Percentiles rank a stretch among this genome's conserved stretches.
These are phyloP conservation scores for Baccha elongata DNA, from an alignment of 2,888 invertebrate species.

Conservation along the genomic window DNA sequence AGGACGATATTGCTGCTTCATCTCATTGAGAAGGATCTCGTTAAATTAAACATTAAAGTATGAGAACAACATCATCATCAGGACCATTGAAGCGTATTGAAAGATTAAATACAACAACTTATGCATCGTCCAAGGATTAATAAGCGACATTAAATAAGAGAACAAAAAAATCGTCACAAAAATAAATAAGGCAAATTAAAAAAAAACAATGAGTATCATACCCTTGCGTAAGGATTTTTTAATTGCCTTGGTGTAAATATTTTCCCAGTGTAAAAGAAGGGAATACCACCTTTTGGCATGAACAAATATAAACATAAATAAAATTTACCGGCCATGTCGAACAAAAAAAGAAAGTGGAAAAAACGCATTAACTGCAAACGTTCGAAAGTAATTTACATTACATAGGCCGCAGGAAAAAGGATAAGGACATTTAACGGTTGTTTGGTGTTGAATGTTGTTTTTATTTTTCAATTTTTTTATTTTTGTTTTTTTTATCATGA, in stretches of 20 bases:
- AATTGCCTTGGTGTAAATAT: slow-evolving; percentile 40
- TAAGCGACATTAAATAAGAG: slow-evolving; percentile 10
- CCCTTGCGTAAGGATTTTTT: slow-evolving; percentile 41
- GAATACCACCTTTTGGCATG: slow-evolving; percentile 5
- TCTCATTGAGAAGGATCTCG: slow-evolving; percentile 43
- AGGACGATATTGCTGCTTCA: not conserved
- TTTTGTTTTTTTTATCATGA: slow-evolving; percentile 15
- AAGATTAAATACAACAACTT: slow-evolving; percentile 61
- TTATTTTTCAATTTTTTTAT: not conserved
- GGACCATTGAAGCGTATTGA: slow-evolving; percentile 23
- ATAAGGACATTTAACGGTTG: slow-evolving; percentile 37
- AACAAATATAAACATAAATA: slow-evolving; percentile 17
- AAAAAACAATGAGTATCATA: slow-evolving; percentile 24
- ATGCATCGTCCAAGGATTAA: slow-evolving; percentile 58
- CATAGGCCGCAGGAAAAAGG: slow-evolving; percentile 36
- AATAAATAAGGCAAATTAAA: not conserved
- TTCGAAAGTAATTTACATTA: slow-evolving; percentile 62
- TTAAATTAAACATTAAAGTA: slow-evolving; percentile 65
- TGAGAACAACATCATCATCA: slow-evolving; percentile 47
- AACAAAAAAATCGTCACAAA: not conserved
- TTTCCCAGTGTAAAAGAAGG: not conserved
- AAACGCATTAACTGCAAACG: slow-evolving; percentile 55
- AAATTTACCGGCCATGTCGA: slow-evolving; percentile 7
- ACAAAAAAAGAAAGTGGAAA: slow-evolving; percentile 10
- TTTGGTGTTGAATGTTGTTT: slow-evolving; percentile 24